Percentiles rank a stretch among this genome's conserved stretches.
Conservation (phyloP, 2,113 vertebrate genomes). For the Rhabdornis inornatus region DNA sequence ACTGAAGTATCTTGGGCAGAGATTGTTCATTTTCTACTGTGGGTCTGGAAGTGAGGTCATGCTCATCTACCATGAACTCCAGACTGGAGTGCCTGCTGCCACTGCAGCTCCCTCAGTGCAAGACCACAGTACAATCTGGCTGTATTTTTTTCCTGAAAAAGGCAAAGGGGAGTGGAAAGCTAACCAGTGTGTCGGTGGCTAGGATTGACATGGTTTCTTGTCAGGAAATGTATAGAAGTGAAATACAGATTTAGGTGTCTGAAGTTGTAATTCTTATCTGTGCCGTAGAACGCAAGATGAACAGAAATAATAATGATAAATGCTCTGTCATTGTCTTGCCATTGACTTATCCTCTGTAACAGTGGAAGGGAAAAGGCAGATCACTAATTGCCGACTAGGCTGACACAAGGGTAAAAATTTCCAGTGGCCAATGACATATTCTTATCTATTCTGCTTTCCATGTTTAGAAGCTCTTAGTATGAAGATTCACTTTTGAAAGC, state of each 20-base stretch:
- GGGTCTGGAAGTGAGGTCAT: not conserved
- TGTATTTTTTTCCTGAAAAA: not conserved
- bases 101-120: not conserved
- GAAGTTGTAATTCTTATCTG: not conserved
- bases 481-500: not conserved
- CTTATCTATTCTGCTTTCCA: not conserved
- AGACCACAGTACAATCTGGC: not conserved
- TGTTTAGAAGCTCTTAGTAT: not conserved
- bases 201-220: not conserved
- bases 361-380: not conserved
- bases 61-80: not conserved
- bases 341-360: not conserved
- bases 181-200: not conserved
- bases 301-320: not conserved
- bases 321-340: not conserved
- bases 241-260: not conserved
- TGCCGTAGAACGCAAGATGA: not conserved
- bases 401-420: not conserved
- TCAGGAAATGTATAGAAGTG: not conserved
- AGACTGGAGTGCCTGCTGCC: not conserved
- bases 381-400: not conserved
- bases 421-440: not conserved
- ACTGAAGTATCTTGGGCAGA: not conserved
- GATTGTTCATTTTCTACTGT: not conserved
- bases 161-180: not conserved